Evolutionary conservation across 2,113 vertebrate species (phyloP).

Genomic region (Cephalopholis sonnerati): DNA sequence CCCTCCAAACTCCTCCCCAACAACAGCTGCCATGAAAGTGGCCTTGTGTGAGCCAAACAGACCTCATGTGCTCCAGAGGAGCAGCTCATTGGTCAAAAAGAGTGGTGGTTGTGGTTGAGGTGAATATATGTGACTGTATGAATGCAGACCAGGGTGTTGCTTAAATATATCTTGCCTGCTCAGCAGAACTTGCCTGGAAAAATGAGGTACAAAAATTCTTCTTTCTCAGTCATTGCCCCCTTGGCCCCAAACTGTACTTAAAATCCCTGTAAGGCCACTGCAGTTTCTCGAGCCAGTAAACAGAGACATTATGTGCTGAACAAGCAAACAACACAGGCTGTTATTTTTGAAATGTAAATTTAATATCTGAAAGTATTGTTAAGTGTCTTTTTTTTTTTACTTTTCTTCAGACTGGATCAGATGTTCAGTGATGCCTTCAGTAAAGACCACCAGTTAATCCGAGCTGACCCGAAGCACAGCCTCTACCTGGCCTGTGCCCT

Average conservation of each 20-base stretch:
- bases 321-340: not conserved
- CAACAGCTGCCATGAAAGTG: slow-evolving; percentile 53
- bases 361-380: not conserved
- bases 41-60: slow-evolving; percentile 47
- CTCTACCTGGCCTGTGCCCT: slow-evolving; percentile 96
- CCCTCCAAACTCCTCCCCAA: slow-evolving; percentile 3
- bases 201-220: slow-evolving; percentile 28
- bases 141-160: slow-evolving; percentile 47
- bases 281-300: not conserved
- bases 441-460: slow-evolving; percentile 95
- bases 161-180: slow-evolving; percentile 46
- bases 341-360: not conserved
- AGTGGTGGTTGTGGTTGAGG: slow-evolving; percentile 18
- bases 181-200: slow-evolving; percentile 25
- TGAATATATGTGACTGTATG: slow-evolving; percentile 39
- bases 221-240: not conserved
- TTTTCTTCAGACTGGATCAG: slow-evolving; percentile 90
- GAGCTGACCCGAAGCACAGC: slow-evolving; percentile 90
- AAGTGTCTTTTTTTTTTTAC: not conserved
- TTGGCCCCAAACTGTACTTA: not conserved
- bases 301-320: not conserved
- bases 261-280: not conserved
- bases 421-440: slow-evolving; percentile 98
- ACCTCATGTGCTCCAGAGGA: not conserved
- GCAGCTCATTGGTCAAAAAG: slow-evolving; percentile 36